Percentiles rank a stretch among this genome's conserved stretches.
phyloP scores from a whole-genome alignment of 2,797 vertebrate species.

The Falco biarmicus region DNA sequence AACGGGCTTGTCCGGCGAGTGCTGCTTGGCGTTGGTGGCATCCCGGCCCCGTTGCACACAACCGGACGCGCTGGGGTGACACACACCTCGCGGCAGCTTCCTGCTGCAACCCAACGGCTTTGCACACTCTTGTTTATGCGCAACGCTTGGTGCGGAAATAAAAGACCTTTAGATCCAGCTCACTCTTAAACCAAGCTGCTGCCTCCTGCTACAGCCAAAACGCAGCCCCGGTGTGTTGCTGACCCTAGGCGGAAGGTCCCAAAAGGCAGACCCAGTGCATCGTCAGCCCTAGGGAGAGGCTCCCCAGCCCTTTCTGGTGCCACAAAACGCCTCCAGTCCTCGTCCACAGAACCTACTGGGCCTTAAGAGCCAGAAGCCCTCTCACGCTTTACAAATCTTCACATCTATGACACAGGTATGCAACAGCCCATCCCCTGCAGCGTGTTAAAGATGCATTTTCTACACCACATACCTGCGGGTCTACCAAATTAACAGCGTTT shows the following conservation, averaged over 20 bases:
- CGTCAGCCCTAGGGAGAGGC: neutral
- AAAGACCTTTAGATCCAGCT: neutral
- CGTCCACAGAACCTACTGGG: neutral
- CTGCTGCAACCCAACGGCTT: neutral
- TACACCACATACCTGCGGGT: no score
- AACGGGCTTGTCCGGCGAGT: rapidly evolving
- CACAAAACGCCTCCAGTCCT: neutral
- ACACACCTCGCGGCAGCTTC: neutral
- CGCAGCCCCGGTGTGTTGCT: rapidly evolving
- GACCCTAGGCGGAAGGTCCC: neutral
- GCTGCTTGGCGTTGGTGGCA: rapidly evolving
- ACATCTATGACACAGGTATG: rapidly evolving
- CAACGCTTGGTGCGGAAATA: rapidly evolving
- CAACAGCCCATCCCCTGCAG: no score
- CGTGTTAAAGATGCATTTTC: neutral
- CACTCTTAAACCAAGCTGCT: neutral
- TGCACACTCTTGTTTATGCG: no score
- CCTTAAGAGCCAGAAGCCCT: neutral
- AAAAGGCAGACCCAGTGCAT: neutral
- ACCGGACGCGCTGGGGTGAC: neutral
- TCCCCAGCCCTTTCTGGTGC: neutral
- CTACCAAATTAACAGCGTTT: no score
- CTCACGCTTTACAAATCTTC: neutral
- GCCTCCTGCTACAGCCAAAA: neutral
- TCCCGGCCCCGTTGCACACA: rapidly evolving